Evolutionary conservation across 2,113 vertebrate species (phyloP).

Genomic region (Butastur rufipennis): DNA sequence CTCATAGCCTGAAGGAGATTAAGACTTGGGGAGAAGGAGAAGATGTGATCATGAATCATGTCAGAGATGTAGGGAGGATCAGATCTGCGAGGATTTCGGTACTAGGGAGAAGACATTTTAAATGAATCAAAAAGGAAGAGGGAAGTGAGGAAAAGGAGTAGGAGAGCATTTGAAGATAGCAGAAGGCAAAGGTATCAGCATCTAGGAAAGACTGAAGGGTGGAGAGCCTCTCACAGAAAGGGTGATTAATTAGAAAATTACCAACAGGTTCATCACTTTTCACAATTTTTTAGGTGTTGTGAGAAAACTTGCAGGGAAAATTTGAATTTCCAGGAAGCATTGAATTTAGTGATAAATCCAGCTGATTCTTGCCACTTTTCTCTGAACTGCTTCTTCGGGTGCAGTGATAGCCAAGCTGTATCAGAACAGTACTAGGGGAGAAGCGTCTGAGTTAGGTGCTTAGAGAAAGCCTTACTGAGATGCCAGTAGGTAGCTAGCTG

Average conservation of each 20-base stretch:
- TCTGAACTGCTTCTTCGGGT: neutral
- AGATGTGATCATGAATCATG: slow-evolving; percentile 51
- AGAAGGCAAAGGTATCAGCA: neutral
- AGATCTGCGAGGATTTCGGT: neutral
- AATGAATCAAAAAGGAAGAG: neutral
- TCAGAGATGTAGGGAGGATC: slow-evolving; percentile 25
- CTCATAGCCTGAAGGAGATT: neutral
- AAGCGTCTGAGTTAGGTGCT: neutral
- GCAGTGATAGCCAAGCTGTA: neutral
- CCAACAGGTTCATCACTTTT: neutral
- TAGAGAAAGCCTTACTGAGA: neutral
- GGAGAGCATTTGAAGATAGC: neutral
- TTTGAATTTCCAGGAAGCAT: neutral
- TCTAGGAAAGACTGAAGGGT: neutral
- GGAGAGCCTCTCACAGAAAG: neutral
- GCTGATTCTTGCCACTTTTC: neutral
- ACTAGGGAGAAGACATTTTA: neutral
- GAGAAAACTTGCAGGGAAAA: neutral
- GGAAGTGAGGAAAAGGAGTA: neutral
- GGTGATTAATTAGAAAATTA: neutral
- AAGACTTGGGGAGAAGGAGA: neutral
- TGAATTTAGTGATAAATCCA: neutral
- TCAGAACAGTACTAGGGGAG: neutral
- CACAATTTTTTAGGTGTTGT: neutral
- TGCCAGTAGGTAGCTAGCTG: neutral